A percentile compares a stretch with the other conserved stretches of the same genome.
Evolutionary conservation across 1,140 invertebrate species (phyloP).

Genomic region (Episyrphus balteatus): DNA sequence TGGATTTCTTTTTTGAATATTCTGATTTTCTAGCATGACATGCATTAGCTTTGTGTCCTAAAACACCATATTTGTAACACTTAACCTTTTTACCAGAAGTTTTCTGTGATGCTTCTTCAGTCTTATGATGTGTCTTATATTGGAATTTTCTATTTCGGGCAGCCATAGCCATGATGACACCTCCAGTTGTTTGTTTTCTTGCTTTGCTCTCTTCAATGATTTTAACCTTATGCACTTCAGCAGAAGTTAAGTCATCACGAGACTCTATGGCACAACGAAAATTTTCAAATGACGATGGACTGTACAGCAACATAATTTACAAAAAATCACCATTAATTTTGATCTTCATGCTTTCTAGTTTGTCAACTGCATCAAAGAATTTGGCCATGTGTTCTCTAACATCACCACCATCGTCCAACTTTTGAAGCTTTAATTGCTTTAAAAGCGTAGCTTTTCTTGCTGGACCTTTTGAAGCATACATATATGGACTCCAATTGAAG

Average conservation of each 20-base stretch:
- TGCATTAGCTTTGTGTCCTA: neutral
- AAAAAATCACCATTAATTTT: neutral
- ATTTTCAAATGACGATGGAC: slow-evolving; percentile 9
- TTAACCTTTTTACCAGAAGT: neutral
- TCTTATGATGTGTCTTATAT: neutral
- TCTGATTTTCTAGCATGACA: neutral
- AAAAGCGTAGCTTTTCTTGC: no score
- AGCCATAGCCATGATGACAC: no score
- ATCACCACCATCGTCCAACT: no score
- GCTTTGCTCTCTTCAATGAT: no score
- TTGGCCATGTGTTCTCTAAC: no score
- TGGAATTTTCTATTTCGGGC: neutral
- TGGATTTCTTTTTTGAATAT: no score
- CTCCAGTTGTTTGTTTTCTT: no score
- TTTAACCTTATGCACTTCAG: slow-evolving; percentile 13
- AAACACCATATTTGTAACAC: neutral
- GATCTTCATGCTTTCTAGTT: no score
- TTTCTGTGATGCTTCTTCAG: neutral
- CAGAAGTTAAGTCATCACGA: slow-evolving; percentile 11
- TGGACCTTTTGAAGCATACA: no score
- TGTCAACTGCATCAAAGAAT: no score
- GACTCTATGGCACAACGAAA: slow-evolving; percentile 14
- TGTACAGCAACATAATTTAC: slow-evolving; percentile 4
- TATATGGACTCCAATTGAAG: no score
- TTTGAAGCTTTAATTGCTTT: no score